These are phyloP conservation scores for Gymnothorax javanicus DNA, from an alignment of 2,797 vertebrate species.

Conservation along the genomic window DNA sequence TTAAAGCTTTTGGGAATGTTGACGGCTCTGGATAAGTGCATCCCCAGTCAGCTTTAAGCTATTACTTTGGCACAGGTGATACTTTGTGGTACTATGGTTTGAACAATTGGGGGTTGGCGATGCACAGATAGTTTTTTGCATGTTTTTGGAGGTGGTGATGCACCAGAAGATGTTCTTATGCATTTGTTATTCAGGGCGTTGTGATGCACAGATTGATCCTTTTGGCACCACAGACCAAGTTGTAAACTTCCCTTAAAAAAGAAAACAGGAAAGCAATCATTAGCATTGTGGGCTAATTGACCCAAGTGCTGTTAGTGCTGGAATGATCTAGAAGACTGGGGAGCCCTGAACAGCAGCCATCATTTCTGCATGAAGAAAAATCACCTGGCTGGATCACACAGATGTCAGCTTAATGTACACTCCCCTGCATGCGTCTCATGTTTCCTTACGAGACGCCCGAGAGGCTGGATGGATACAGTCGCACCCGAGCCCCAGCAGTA, in stretches of 20 bases:
- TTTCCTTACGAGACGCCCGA: neutral
- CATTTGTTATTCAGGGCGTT: too few relatives aligned
- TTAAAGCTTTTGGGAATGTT: neutral
- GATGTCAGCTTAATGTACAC: constrained; percentile 13
- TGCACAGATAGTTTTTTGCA: too few relatives aligned
- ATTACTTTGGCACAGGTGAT: neutral
- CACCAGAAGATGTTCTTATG: too few relatives aligned
- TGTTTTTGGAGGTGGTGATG: too few relatives aligned
- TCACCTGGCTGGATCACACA: neutral
- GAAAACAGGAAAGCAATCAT: neutral
- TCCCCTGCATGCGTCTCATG: neutral
- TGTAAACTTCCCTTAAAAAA: neutral
- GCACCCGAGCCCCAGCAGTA: neutral
- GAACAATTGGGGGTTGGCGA: too few relatives aligned
- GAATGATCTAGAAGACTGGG: neutral
- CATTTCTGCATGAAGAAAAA: neutral
- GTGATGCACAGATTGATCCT: too few relatives aligned
- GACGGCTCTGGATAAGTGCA: neutral
- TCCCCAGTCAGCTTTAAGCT: neutral
- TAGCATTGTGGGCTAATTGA: neutral
- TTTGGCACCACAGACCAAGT: neutral
- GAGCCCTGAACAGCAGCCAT: neutral
- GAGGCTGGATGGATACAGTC: neutral
- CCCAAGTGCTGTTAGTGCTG: neutral
- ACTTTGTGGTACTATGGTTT: too few relatives aligned